Conservation (phyloP, 2,113 vertebrate species). For the Hippocampus guttulatus region DNA sequence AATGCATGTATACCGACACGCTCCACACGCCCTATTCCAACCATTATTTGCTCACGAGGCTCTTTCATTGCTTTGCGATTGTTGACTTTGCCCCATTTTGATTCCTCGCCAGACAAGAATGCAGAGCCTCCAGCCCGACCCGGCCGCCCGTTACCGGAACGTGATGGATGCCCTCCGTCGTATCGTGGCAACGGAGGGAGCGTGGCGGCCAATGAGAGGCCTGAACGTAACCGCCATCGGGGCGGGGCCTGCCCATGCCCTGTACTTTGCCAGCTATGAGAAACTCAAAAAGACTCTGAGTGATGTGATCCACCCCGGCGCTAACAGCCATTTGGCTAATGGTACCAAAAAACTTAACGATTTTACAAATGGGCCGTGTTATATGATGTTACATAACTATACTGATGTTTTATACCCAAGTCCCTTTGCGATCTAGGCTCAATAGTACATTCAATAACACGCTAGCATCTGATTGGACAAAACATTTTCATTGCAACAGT, state of each 20-base stretch:
- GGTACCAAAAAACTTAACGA: constrained; percentile 75
- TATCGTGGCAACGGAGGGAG: constrained; percentile 87
- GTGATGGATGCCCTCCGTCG: constrained; percentile 91
- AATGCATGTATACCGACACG: constrained; percentile 34
- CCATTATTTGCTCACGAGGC: constrained; percentile 17
- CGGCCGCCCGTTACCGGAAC: constrained; percentile 88
- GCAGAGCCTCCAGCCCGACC: constrained; percentile 95
- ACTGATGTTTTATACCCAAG: constrained; percentile 12
- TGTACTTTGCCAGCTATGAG: constrained; percentile 99
- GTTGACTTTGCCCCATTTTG: constrained; percentile 4
- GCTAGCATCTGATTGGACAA: constrained; percentile 9
- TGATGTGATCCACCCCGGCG: constrained; percentile 94
- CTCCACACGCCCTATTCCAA: constrained; percentile 34
- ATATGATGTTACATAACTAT: constrained; percentile 1
- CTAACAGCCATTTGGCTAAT: constrained; percentile 99
- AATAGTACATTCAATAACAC: not conserved
- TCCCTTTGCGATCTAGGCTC: constrained; percentile 5
- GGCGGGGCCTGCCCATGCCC: constrained; percentile 90
- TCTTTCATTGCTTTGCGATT: constrained; percentile 12
- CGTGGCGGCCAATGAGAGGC: constrained; percentile 92
- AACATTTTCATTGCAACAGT: constrained; percentile 12
- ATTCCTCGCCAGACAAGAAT: constrained; percentile 83
- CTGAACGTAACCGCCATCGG: constrained; percentile 91
- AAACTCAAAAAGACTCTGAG: constrained; percentile 97
- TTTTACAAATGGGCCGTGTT: constrained; percentile 15